Percentiles rank a stretch among this genome's conserved stretches.
These are phyloP conservation scores for Andrena fulva DNA, from an alignment of 2,888 invertebrate genomes.

Conservation along the genomic window DNA sequence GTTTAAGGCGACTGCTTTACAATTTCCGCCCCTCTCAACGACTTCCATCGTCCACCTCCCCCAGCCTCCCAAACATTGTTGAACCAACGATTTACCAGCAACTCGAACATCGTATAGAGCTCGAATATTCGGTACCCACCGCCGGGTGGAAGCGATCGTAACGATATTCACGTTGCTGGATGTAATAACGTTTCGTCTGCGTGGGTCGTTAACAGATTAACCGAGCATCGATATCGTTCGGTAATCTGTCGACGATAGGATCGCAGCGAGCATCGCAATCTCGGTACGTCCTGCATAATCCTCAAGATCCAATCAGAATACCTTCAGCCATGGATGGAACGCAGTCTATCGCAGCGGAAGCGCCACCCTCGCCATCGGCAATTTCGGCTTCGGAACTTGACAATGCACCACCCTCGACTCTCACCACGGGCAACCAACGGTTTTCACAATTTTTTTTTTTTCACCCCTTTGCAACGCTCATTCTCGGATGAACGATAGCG, in stretches of 20 bases:
- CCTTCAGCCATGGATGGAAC: conserved; percentile 47
- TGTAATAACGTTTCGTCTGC: conserved; percentile 8
- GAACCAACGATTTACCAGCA: too few species aligned
- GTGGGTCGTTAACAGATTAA: conserved; percentile 26
- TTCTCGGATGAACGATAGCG: not conserved
- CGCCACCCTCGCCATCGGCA: conserved; percentile 16
- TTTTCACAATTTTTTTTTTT: conserved; percentile 26
- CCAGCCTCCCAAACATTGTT: too few species aligned
- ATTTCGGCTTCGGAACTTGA: conserved; percentile 45
- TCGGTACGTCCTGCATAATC: conserved; percentile 54
- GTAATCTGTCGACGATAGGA: conserved; percentile 41
- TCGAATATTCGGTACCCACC: not conserved
- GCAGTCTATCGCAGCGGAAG: conserved; percentile 51
- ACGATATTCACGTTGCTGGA: not conserved
- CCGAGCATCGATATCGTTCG: conserved; percentile 26
- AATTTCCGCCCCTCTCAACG: too few species aligned
- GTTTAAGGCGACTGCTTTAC: too few species aligned
- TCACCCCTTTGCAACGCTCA: not conserved
- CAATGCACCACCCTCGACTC: conserved; percentile 4
- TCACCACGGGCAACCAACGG: not conserved
- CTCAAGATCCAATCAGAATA: conserved; percentile 53
- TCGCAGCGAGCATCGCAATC: conserved; percentile 55
- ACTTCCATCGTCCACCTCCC: too few species aligned
- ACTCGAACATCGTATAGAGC: too few species aligned
- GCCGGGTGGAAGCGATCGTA: not conserved